A percentile compares a stretch with the other conserved stretches of the same genome.
Conservation (phyloP, 2,888 invertebrate genomes). For the Neria commutata region DNA sequence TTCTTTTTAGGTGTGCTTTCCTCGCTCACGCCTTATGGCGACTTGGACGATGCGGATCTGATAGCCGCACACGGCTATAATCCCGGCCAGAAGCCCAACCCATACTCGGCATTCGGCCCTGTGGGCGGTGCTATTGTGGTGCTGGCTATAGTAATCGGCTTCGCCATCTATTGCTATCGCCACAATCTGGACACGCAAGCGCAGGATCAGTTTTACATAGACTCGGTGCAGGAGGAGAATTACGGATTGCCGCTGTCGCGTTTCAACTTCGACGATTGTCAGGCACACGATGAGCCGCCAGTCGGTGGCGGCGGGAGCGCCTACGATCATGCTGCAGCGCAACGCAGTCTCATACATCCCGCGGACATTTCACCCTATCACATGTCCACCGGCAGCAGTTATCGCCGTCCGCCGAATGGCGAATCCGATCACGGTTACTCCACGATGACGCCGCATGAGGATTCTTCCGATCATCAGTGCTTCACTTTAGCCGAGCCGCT, state of each 20-base stretch:
- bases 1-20: slow-evolving; percentile 68
- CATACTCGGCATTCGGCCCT: slow-evolving; percentile 81
- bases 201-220: slow-evolving; percentile 64
- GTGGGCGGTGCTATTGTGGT: slow-evolving; percentile 86
- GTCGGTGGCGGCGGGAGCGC: slow-evolving; percentile 65
- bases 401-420: slow-evolving; percentile 72
- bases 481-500: slow-evolving; percentile 74
- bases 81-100: slow-evolving; percentile 58
- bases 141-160: slow-evolving; percentile 78
- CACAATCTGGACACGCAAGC: slow-evolving; percentile 64
- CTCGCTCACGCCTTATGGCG: slow-evolving; percentile 76
- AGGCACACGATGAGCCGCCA: slow-evolving; percentile 58
- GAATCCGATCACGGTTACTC: slow-evolving; percentile 93
- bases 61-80: slow-evolving; percentile 57
- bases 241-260: slow-evolving; percentile 75
- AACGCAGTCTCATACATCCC: slow-evolving; percentile 70
- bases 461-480: slow-evolving; percentile 83
- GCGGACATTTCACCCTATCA: slow-evolving; percentile 81
- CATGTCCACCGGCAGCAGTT: slow-evolving; percentile 72
- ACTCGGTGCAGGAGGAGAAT: slow-evolving; percentile 64
- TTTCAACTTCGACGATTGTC: slow-evolving; percentile 73
- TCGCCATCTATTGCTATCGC: slow-evolving; percentile 85
- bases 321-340: slow-evolving; percentile 52
- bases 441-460: slow-evolving; percentile 91
- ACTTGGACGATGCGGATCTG: slow-evolving; percentile 53